Evolutionary conservation across 2,888 invertebrate species (phyloP).

Genomic region (Drosophila parthenogenetica): DNA sequence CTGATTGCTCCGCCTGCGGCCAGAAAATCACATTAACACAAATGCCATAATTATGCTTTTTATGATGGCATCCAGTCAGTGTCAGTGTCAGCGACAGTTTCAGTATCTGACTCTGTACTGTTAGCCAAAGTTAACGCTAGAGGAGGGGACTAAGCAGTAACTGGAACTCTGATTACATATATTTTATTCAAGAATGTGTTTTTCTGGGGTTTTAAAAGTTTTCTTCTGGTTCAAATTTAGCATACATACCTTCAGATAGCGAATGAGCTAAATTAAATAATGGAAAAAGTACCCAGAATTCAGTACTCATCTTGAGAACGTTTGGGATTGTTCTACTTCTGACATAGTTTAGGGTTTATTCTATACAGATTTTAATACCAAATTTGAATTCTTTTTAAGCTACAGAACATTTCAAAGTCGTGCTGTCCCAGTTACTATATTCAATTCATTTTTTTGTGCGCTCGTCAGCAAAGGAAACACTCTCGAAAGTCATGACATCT

Average conservation of each 20-base stretch:
- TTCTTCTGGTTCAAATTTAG: no score
- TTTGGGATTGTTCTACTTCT: no score
- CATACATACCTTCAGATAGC: no score
- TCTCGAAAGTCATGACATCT: constrained; percentile 33
- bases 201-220: no score
- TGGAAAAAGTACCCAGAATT: no score
- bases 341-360: no score
- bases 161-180: not conserved
- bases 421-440: not conserved
- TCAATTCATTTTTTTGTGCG: not conserved
- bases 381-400: not conserved
- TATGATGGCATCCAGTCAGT: constrained; percentile 60
- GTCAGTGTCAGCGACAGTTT: constrained; percentile 5
- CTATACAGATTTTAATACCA: not conserved
- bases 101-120: not conserved
- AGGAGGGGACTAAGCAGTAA: not conserved
- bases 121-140: not conserved
- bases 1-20: constrained; percentile 73
- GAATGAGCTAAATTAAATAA: no score
- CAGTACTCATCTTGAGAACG: no score
- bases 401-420: not conserved
- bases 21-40: constrained; percentile 82
- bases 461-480: constrained; percentile 15
- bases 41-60: constrained; percentile 82
- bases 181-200: no score